A percentile compares a stretch with the other conserved stretches of the same genome.
Evolutionary conservation across 2,113 vertebrate species (phyloP).

Genomic region (Pluvianellus socialis): DNA sequence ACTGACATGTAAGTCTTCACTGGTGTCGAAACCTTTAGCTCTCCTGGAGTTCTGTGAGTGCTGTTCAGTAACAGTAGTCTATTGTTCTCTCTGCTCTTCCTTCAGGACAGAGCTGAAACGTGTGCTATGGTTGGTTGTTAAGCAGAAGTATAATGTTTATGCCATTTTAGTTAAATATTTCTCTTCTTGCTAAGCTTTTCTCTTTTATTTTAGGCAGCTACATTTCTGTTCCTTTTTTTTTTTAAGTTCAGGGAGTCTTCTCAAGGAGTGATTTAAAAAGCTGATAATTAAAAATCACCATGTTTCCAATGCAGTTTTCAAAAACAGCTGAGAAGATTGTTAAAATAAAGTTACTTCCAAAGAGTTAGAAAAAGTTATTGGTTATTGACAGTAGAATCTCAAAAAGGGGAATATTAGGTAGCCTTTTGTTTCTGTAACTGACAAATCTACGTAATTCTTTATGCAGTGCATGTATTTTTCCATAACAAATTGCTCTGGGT

Average conservation of each 20-base stretch:
- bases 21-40: not conserved
- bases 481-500: not conserved
- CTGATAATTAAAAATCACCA: not conserved
- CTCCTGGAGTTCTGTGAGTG: not conserved
- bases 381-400: not conserved
- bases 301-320: not conserved
- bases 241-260: not conserved
- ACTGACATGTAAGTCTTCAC: not conserved
- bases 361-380: not conserved
- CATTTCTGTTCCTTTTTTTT: not conserved
- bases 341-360: not conserved
- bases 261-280: not conserved
- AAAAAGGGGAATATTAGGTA: not conserved
- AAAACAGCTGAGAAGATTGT: not conserved
- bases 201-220: not conserved
- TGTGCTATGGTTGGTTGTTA: not conserved
- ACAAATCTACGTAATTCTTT: not conserved
- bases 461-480: not conserved
- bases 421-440: not conserved
- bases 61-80: not conserved
- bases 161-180: not conserved
- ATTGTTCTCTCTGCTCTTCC: not conserved
- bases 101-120: not conserved
- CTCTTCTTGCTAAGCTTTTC: not conserved
- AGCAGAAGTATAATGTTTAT: not conserved